Base-by-base conservation (phyloP, 2,797 vertebrate species). In the Tenualosa ilisha region DNA sequence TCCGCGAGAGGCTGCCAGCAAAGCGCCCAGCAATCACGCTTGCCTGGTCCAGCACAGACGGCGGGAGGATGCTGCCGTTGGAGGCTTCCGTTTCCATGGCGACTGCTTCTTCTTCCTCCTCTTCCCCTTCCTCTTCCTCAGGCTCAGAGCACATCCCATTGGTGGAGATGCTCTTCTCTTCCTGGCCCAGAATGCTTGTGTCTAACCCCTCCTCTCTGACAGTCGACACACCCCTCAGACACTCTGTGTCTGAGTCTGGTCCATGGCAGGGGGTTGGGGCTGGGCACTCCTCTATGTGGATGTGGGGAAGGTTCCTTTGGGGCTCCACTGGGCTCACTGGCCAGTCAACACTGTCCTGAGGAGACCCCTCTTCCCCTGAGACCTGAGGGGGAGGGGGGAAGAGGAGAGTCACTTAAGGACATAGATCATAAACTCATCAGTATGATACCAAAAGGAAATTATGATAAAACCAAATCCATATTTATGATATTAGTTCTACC, bases 11-110 rank as follows among this genome's bases (percentile, higher is more conserved):
- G 88, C 89, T 95, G 87, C 92, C 89, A 0, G 93, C 89, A 0
- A 97, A 97, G 1, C 91, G 93, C 87, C 97, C 96, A 0, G 96
- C 96, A 2, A 97, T 97, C 87, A 95, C 89, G 0, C 97, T 96
- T 15, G 97, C 96, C 89, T 98, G 96, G 89, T 97, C 96, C 90
- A 97, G 91, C 81, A 97, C 96, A 0, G 97, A 98, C 1, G 94
- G 94, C 0, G 97, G 96, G 5, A 97, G 93, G 89, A 97, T 95
- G 89, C 95, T 96, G 86, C 90, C 96, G 86, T 90, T 17, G 26
- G 26, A 84, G 0, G 89, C 82, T 85, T 87, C 86, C 0, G 88
- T 90, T 0, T 91, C 89, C 79, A 72, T 82, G 22, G 79, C 82
- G 6, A 53, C 31, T 4, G 59, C 82, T 20, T 84, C 86, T 24